Base-by-base conservation (phyloP, 2,888 invertebrate genomes). In the Neelides folsomi region DNA sequence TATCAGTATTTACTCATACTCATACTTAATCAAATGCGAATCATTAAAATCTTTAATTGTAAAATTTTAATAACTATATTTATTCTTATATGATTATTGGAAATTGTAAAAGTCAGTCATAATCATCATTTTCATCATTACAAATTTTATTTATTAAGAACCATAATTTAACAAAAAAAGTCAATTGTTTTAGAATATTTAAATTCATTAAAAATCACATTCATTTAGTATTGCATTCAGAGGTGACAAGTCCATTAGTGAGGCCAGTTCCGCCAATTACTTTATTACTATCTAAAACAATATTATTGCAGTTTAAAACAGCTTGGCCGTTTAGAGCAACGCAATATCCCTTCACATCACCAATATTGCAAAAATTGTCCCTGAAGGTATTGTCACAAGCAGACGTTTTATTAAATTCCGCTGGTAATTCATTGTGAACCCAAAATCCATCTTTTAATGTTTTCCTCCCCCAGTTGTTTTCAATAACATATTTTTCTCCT, bases 401-500 rank as follows among this genome's bases (percentile, higher is more conserved):
- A 3, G 15, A 18, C 5, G 13, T n/a, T 5, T 12, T 42, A 9
- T 42, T 16, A 39, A 39, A 39, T 9, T 42, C 19, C 27, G 7
- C 4, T 13, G 59, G 57, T 55, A 57, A 57, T 39, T 60, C 57
- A 18, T 51, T 45, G 12, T 57, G 18, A 1, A 60, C 57, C 46
- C 57, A 57, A 40, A 48, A 52, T 0, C 59, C 59, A 40, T 60
- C 59, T 45, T 59, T 49, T 10, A 52, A 40, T 1, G 57, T 51
- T n/a, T 34, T 51, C 19, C 38, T 19, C 2, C 59, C 59, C 16
- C 15, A 40, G 37, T 60, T 60, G 40, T 57, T 41, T 9, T 53
- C 37, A 15, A 60, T 47, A n/a, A 50, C 15, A 36, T 60, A 60
- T 10, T 52, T 52, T 40, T 51, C 56, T 20, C 60, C 60, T 18